Base-by-base conservation (phyloP, 2,113 vertebrate genomes). In the Rafetus swinhoei region DNA sequence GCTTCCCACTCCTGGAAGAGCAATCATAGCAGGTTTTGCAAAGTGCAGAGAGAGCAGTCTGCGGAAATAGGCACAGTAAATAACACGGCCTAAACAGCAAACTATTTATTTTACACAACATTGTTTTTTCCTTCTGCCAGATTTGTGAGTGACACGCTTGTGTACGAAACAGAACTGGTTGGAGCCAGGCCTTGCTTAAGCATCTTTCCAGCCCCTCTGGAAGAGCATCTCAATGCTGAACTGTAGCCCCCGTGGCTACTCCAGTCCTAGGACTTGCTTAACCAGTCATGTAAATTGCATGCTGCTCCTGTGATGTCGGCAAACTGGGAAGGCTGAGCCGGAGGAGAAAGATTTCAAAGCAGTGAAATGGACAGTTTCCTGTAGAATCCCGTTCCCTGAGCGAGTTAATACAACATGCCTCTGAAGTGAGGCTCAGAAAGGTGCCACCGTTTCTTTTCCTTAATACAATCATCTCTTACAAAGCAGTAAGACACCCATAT, bases 1-100 rank as follows among this genome's bases (percentile, higher is more conserved):
- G 16, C 45, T 39, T 65, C 0, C 0, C 0, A 1, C 22, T 82
- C 79, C 21, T 16, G 57, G 18, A 84, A 65, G 81, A 65, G 21
- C 0, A 10, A 52, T 53, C 57, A n/a, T 79, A 79, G 54, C 52
- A 65, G 35, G 15, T 84, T 76, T 90, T 19, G 54, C 32, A 19
- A 15, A 0, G 7, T 15, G 21, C 80, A 81, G 39, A 81, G 19
- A 86, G 25, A 79, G 27, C 11, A 24, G 80, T 53, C 24, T 52
- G 32, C 72, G 79, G 81, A 92, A 80, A 65, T 57, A 2, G 15
- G 50, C 79, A 56, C 25, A 69, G 62, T 53, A 13, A n/a, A 50
- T 59, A 65, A 14, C 24, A 80, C 45, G 1, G 5, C 77, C 50
- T 84, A 53, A 54, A 50, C 82, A 27, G 60, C 39, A 60, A 52